phyloP scores from a whole-genome alignment of 1,140 invertebrate species.

The Tetragonula clypearis region DNA sequence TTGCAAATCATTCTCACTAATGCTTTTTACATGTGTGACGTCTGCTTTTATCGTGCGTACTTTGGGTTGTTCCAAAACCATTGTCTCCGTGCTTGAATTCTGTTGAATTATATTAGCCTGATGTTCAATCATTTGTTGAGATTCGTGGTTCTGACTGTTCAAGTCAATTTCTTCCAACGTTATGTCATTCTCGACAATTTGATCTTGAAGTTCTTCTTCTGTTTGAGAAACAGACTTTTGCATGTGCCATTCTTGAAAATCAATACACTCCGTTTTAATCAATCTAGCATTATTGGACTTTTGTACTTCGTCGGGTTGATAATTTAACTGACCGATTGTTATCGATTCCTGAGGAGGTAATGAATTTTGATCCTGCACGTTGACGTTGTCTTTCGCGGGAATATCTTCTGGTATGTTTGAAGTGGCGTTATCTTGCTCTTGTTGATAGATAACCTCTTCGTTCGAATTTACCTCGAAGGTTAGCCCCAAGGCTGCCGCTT shows the following conservation, averaged over 20 bases:
- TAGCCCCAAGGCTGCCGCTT: constrained; percentile 71
- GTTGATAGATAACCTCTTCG: constrained; percentile 60
- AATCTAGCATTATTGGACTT: constrained; percentile 14
- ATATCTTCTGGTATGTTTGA: constrained; percentile 34
- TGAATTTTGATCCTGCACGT: constrained; percentile 15
- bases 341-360: constrained; percentile 26
- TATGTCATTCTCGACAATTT: constrained; percentile 23
- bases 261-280: constrained; percentile 40
- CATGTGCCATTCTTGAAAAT: constrained; percentile 53
- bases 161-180: constrained; percentile 30
- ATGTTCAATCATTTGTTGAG: constrained; percentile 38
- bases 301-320: constrained; percentile 21
- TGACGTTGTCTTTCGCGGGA: not conserved
- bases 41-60: constrained; percentile 23
- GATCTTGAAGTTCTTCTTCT: constrained; percentile 13
- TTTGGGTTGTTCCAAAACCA: constrained; percentile 53
- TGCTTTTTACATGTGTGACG: constrained; percentile 23
- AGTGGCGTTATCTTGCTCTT: constrained; percentile 45
- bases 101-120: constrained; percentile 50
- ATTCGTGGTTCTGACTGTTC: constrained; percentile 31
- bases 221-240: constrained; percentile 23
- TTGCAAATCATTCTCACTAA: constrained; percentile 33
- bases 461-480: constrained; percentile 69
- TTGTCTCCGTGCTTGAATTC: constrained; percentile 28
- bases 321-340: constrained; percentile 27